A percentile compares a stretch with the other conserved stretches of the same genome.
These are phyloP conservation scores for Trematomus loennbergii DNA, from an alignment of 2,113 vertebrate genomes.

Conservation along the genomic window DNA sequence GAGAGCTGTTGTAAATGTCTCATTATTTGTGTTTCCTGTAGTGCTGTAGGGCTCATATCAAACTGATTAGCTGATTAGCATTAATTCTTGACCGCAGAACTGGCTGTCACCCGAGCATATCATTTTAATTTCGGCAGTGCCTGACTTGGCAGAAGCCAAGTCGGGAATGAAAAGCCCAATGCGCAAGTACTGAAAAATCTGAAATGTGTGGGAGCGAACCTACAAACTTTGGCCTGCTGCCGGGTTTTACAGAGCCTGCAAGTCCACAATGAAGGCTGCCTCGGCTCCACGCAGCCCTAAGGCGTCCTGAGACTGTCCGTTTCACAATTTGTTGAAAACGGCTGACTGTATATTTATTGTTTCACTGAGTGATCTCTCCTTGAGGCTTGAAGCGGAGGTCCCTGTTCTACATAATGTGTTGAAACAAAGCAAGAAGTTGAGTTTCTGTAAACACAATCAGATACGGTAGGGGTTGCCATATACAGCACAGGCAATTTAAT, in stretches of 20 bases:
- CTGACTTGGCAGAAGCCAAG: constrained; percentile 77
- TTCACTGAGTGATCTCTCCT: constrained; percentile 53
- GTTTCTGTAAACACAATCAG: constrained; percentile 69
- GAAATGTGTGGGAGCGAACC: constrained; percentile 54
- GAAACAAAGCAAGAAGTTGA: constrained; percentile 53
- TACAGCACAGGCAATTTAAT: constrained; percentile 64
- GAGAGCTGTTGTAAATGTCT: constrained; percentile 23
- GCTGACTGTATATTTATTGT: constrained; percentile 65
- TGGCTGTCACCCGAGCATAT: constrained; percentile 64
- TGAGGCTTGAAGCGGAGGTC: constrained; percentile 37
- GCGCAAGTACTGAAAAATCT: constrained; percentile 56
- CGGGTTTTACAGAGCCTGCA: constrained; percentile 25
- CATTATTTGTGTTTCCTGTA: constrained; percentile 41
- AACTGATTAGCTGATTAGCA: constrained; percentile 66
- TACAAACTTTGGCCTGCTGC: constrained; percentile 59
- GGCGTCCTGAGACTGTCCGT: constrained; percentile 35
- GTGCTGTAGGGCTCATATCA: constrained; percentile 30
- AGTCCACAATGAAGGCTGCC: constrained; percentile 57
- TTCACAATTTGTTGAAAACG: constrained; percentile 40
- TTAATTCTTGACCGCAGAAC: constrained; percentile 61
- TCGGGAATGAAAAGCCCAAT: constrained; percentile 44
- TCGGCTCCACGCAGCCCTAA: constrained; percentile 21
- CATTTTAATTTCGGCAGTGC: constrained; percentile 70
- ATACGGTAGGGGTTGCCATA: constrained; percentile 39
- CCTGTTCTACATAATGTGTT: constrained; percentile 45